Conservation (phyloP, 2,113 vertebrate genomes). For the Elephantulus edwardii region DNA sequence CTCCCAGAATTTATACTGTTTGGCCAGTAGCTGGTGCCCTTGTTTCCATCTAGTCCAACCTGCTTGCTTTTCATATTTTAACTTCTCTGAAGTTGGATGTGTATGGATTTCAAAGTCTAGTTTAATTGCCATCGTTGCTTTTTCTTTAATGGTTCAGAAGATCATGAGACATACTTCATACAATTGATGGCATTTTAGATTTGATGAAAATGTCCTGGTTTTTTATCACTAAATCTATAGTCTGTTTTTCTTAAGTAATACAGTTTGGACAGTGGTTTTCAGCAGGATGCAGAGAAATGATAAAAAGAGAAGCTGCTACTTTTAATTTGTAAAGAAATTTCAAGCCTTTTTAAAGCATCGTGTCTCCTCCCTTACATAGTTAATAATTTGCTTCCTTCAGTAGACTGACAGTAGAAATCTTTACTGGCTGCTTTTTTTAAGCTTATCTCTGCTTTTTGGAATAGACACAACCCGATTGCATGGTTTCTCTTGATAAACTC, state of each 20-base stretch:
- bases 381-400: not conserved
- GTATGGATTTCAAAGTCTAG: not conserved
- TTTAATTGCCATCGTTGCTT: not conserved
- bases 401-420: not conserved
- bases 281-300: not conserved
- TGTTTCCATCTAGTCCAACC: not conserved
- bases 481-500: slow-evolving; percentile 1
- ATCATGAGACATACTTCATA: not conserved
- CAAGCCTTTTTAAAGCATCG: not conserved
- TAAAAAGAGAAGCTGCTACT: not conserved
- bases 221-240: not conserved
- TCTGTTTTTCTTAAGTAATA: not conserved
- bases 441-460: not conserved
- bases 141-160: not conserved
- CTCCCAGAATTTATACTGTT: not conserved
- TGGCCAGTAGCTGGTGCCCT: slow-evolving; percentile 38
- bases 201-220: not conserved
- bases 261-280: slow-evolving; percentile 7
- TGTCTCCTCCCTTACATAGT: not conserved
- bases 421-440: not conserved
- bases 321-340: not conserved
- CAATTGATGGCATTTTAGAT: not conserved
- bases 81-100: not conserved
- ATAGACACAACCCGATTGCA: not conserved
- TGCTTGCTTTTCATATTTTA: not conserved